Base-by-base conservation (phyloP, 1,140 invertebrate species). In the Nephotettix cincticeps region DNA sequence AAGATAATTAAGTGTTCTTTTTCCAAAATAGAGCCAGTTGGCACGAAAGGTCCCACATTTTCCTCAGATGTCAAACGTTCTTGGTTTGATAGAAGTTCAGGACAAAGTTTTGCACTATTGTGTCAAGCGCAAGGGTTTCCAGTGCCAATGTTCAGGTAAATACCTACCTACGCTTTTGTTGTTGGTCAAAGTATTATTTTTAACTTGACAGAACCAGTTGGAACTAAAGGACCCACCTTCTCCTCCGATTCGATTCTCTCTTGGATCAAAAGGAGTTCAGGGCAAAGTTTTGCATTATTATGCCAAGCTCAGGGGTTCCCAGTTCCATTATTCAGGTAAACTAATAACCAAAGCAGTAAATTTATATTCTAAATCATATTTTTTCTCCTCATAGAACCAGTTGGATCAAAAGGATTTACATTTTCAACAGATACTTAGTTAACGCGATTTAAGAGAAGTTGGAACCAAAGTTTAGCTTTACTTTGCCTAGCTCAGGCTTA, bases 51-150 rank as follows among this genome's bases (percentile, higher is more conserved):
- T 69, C 90, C 90, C 23, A 85, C 87, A 40, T 87, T 91, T 81
- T 86, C 89, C 17, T 85, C 85, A 72, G 86, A 90, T 76, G 87
- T 86, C 71, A 90, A 91, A 82, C 71, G 73, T 74, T 77, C 74
- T 58, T 78, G 78, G 47, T 75, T 80, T 47, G 77, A 76, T 66
- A 76, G 77, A 71, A 65, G 36, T 14, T 36, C 61, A 14, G 72
- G 64, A 9, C 72, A 74, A 54, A 83, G 84, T 73, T 84, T 91
- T 75, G 86, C 89, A 70, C 81, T 95, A 67, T 84, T 93, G 23
- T 95, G 93, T 82, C 91, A 82, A 47, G 86, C 85, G 27, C 86
- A 88, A 74, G 83, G 82, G 75, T 90, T 87, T 81, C 91, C 91
- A 68, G 86, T 89, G 80, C 91, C 90, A 77, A 80, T 85, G 77